Evolutionary conservation across 2,888 invertebrate genomes (phyloP).

Genomic region (Mayetiola destructor): DNA sequence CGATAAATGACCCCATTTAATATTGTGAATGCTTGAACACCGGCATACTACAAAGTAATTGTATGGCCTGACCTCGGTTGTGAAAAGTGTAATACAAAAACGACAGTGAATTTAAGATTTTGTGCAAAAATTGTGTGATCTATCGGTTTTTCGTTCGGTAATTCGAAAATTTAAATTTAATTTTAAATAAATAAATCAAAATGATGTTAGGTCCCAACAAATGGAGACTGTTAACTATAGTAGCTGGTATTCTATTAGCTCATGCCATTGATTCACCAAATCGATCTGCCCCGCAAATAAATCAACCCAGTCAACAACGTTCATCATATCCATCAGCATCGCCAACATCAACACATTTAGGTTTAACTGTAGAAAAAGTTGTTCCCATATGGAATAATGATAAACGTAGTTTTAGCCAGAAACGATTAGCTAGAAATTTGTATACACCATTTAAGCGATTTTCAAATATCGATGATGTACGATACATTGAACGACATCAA

Average conservation of each 20-base stretch:
- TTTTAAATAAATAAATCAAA: no score
- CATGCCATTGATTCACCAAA: slow-evolving; percentile 25
- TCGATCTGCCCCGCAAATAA: slow-evolving; percentile 13
- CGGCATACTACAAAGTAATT: no score
- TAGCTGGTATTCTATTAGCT: slow-evolving; percentile 26
- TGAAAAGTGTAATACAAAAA: no score
- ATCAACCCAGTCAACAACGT: not conserved
- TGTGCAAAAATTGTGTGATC: no score
- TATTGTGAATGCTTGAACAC: no score
- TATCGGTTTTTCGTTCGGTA: no score
- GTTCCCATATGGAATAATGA: not conserved
- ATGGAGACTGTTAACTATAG: slow-evolving; percentile 29
- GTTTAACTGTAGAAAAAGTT: slow-evolving; percentile 16
- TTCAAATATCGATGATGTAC: slow-evolving; percentile 30
- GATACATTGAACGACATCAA: slow-evolving; percentile 21
- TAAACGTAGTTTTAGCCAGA: not conserved
- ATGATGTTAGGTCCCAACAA: slow-evolving; percentile 33
- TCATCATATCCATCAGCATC: not conserved
- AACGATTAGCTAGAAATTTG: slow-evolving; percentile 30
- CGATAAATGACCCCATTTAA: no score
- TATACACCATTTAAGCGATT: slow-evolving; percentile 33
- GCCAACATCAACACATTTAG: slow-evolving; percentile 13
- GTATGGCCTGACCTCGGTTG: no score
- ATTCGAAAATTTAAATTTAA: no score
- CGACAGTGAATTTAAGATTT: no score